Evolutionary conservation across 1,140 invertebrate species (phyloP), one percentile per base, ranked within the genome.

Genomic region (Drosophila ficusphila): DNA sequence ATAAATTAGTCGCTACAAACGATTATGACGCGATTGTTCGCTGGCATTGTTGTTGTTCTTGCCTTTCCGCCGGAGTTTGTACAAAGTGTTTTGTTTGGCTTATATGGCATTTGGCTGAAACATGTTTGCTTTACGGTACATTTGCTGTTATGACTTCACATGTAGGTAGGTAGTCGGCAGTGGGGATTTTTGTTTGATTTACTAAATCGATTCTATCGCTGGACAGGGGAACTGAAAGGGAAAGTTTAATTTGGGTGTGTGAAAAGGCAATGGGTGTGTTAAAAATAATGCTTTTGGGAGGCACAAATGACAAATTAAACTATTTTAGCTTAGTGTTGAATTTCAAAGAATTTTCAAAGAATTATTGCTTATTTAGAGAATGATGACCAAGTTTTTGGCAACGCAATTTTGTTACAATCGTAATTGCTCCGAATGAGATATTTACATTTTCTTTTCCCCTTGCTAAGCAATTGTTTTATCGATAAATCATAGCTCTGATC

Each of bases 1-100:
- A 88, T 88, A 88, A 88, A 88, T 88, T 88, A 88, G 83, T 88
- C 77, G 77, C 78, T 78, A 88, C 82, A 88, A 88, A 88, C 82
- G 74, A 88, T 88, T 88, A 88, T 88, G 82, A 88, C 78, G 78
- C 83, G 77, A 71, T 77, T 86, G 79, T 79, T 79, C 49, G 70
- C 36, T 52, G 27, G 14, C n/a, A 53, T 19, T 18, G 36, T 18
- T 48, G 31, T 19, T 41, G 42, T 33, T 52, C 42, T 18, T 61
- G 29, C 31, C 25, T 61, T 41, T 67, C 49, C 36, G 68, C 38
- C 74, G 76, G 76, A 57, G 57, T 76, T 79, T 79, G 56, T 68
- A 77, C 74, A 77, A 73, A 82, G 78, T 61, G 54, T 58, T 77
- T 73, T 61, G 54, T 58, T 77, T 73, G 53, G 41, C 71, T 61